A percentile compares a stretch with the other conserved stretches of the same genome.
phyloP scores from a whole-genome alignment of 2,113 vertebrate species.

The Synodontis membranacea region DNA sequence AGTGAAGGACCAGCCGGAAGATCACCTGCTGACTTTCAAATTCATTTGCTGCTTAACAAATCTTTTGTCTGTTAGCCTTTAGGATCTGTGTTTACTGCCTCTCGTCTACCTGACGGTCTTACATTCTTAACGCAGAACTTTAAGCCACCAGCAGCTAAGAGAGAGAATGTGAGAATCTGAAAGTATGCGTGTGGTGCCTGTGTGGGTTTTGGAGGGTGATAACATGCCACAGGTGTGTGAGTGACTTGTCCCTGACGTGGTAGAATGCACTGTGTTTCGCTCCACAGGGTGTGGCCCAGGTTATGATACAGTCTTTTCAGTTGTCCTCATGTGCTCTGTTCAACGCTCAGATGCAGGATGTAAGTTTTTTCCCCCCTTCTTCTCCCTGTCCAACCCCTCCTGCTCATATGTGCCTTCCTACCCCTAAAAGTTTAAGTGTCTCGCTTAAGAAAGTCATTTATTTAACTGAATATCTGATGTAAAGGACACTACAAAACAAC shows the following conservation, averaged over 20 bases:
- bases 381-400: conserved; percentile 35
- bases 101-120: neutral
- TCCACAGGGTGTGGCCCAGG: conserved; percentile 97
- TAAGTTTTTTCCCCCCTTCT: conserved; percentile 78
- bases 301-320: conserved; percentile 99
- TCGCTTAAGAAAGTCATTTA: conserved; percentile 31
- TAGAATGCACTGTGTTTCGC: conserved; percentile 85
- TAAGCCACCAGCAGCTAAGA: conserved; percentile 26
- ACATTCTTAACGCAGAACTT: neutral
- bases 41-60: conserved; percentile 31
- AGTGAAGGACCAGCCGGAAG: conserved; percentile 24
- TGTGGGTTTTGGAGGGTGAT: conserved; percentile 13
- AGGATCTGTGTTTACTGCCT: conserved; percentile 38
- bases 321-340: conserved; percentile 99
- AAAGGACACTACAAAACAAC: neutral
- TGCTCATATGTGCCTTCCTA: conserved; percentile 51
- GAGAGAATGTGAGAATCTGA: conserved; percentile 9
- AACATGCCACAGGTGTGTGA: conserved; percentile 27
- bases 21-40: conserved; percentile 7
- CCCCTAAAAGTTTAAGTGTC: neutral
- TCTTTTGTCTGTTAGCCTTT: neutral
- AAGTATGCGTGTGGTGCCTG: conserved; percentile 46
- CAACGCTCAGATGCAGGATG: conserved; percentile 99
- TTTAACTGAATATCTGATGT: neutral
- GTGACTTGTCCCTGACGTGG: conserved; percentile 65